phyloP scores from a whole-genome alignment of 1,140 invertebrate species.

The Goniozus legneri region DNA sequence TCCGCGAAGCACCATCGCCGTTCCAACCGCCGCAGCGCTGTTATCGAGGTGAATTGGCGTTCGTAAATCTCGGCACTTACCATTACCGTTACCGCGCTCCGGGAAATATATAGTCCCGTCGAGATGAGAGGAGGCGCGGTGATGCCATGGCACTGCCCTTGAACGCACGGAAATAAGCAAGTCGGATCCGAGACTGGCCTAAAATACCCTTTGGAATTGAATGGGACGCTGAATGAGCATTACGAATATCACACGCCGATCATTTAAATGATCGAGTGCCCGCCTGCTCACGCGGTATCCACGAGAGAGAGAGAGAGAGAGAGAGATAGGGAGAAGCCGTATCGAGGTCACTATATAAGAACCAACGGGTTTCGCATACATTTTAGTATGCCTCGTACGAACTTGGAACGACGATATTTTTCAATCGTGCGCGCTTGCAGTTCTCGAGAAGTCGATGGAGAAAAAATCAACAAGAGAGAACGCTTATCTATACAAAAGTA shows the following conservation, averaged over 20 bases:
- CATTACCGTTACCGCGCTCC: slow-evolving; percentile 35
- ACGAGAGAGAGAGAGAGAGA: slow-evolving; percentile 6
- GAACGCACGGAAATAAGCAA: neutral
- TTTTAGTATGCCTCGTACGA: too few relatives aligned
- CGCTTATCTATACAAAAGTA: too few relatives aligned
- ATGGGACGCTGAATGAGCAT: too few relatives aligned
- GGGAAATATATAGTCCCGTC: neutral
- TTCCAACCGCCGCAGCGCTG: slow-evolving; percentile 15
- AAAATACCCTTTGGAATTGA: too few relatives aligned
- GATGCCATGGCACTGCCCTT: neutral
- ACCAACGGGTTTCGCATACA: too few relatives aligned
- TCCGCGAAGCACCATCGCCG: slow-evolving; percentile 22
- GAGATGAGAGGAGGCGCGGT: neutral
- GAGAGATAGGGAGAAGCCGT: neutral
- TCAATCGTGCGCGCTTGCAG: too few relatives aligned
- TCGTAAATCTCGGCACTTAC: slow-evolving; percentile 40
- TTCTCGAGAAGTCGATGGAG: neutral
- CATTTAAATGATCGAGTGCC: too few relatives aligned
- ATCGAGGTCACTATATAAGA: neutral
- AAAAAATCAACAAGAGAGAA: neutral
- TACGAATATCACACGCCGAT: too few relatives aligned
- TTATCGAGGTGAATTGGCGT: slow-evolving; percentile 25
- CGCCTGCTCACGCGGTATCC: too few relatives aligned
- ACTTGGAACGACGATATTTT: too few relatives aligned
- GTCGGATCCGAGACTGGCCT: neutral